A percentile compares a stretch with the other conserved stretches of the same genome.
Conservation (phyloP, 2,113 vertebrate genomes). For the Phodopus roborovskii region DNA sequence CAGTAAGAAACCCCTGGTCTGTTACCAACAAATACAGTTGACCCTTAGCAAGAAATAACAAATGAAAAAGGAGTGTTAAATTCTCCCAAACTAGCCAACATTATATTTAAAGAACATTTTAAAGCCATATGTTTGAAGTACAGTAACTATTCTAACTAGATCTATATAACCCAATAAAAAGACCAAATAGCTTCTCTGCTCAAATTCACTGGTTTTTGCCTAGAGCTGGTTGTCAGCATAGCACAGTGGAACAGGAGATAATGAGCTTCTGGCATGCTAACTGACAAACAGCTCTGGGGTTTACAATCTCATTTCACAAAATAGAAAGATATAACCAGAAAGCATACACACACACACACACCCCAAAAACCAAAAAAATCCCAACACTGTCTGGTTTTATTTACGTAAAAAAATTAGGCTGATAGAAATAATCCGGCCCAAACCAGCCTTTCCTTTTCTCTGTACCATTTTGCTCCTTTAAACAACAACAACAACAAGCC, state of each 20-base stretch:
- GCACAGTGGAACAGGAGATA: neutral
- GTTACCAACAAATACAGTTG: slow-evolving; percentile 98
- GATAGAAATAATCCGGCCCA: neutral
- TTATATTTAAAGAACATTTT: slow-evolving; percentile 24
- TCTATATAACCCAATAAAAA: slow-evolving; percentile 1
- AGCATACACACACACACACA: neutral
- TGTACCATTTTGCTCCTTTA: neutral
- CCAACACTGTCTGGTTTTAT: neutral
- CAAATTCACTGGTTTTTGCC: slow-evolving; percentile 20
- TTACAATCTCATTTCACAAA: slow-evolving; percentile 41
- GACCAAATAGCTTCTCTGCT: slow-evolving; percentile 9
- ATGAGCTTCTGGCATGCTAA: neutral
- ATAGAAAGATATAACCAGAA: slow-evolving; percentile 32
- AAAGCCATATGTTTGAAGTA: slow-evolving; percentile 1
- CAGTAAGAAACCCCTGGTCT: slow-evolving; percentile 98
- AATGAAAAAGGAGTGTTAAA: slow-evolving; percentile 56
- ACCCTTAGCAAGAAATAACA: slow-evolving; percentile 87
- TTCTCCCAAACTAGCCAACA: slow-evolving; percentile 7
- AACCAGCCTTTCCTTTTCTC: neutral
- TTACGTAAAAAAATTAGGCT: neutral
- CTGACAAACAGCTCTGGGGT: slow-evolving; percentile 13
- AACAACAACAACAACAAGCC: neutral
- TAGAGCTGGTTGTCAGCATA: slow-evolving; percentile 28
- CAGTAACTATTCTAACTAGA: slow-evolving; percentile 42
- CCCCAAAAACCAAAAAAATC: neutral